Base-by-base conservation (phyloP, 2,888 invertebrate genomes). In the Pomacea canaliculata region DNA sequence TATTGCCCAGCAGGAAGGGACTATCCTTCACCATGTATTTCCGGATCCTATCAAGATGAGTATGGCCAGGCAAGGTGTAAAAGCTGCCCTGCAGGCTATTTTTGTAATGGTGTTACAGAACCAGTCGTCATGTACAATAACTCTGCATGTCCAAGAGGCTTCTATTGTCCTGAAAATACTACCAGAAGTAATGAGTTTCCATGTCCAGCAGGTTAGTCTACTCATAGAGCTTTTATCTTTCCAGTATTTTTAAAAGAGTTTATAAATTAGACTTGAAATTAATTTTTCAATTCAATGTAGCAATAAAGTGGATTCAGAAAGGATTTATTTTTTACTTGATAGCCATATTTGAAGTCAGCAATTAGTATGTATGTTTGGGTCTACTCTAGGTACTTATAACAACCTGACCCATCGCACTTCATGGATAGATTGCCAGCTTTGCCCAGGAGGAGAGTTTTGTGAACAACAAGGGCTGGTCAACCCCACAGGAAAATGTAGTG, bases 141-240 rank as follows among this genome's bases (percentile, higher is more conserved):
- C 76, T 83, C 87, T 0, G 79, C 79, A 23, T 89, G 89, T 79
- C 89, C 89, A 10, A 76, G 76, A 68, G 89, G 90, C 5, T 85
- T 82, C 76, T 90, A 88, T 81, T 90, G 90, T 72, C 85, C 85
- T 59, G 82, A 78, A 49, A 87, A 87, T 77, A 89, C 90, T 9
- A 85, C 83, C 12, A 76, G 77, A 59, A 80, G 85, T 10, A 82
- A 71, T 9, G 75, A 88, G 76, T 85, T 79, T 80, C 89, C 90
- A 18, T 90, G 90, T 72, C 90, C 87, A 10, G 73, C 81, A 9
- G 87, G 87, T 63, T 27, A 69, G 74, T 27, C 3, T 37, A 68
- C 13, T 12, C 9, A 4, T 12, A 56, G 51, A 56, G 4, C 16
- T 56, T 56, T 37, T 37, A 37, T 37, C 37, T 37, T 37, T 37